Evolutionary conservation across 2,113 vertebrate genomes (phyloP).

Genomic region (Charina bottae): DNA sequence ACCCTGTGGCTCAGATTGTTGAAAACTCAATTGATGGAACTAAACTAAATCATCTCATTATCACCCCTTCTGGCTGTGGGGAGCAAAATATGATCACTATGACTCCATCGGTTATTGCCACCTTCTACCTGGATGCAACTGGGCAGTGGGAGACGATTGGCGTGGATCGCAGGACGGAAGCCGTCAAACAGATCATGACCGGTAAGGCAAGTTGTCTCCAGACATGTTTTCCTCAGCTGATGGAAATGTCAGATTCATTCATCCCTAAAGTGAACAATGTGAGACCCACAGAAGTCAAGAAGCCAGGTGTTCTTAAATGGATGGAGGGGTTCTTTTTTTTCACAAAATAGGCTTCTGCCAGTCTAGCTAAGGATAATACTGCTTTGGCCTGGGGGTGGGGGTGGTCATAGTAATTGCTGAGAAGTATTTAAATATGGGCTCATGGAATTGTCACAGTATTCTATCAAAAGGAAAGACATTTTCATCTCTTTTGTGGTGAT

Average conservation of each 20-base stretch:
- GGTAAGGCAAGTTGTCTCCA: constrained; percentile 65
- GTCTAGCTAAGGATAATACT: neutral
- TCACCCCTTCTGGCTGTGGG: constrained; percentile 84
- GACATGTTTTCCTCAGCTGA: neutral
- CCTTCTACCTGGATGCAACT: constrained; percentile 82
- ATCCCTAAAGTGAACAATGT: neutral
- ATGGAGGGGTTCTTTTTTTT: neutral
- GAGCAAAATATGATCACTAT: constrained; percentile 91
- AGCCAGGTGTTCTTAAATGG: neutral
- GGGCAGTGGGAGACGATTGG: constrained; percentile 82
- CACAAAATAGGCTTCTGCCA: neutral
- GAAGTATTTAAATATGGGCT: neutral
- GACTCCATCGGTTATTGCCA: constrained; percentile 85
- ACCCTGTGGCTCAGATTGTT: constrained; percentile 61
- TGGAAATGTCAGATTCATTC: too few species aligned
- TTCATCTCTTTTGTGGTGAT: neutral
- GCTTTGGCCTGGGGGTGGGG: neutral
- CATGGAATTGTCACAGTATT: neutral
- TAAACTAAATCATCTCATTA: constrained; percentile 79
- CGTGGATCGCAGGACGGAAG: constrained; percentile 59
- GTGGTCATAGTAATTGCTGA: neutral
- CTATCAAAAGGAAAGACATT: neutral
- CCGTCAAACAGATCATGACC: constrained; percentile 78
- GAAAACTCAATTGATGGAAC: constrained; percentile 68
- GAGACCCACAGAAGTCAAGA: neutral